phyloP scores from a whole-genome alignment of 2,888 invertebrate genomes.

The Busseola fusca region DNA sequence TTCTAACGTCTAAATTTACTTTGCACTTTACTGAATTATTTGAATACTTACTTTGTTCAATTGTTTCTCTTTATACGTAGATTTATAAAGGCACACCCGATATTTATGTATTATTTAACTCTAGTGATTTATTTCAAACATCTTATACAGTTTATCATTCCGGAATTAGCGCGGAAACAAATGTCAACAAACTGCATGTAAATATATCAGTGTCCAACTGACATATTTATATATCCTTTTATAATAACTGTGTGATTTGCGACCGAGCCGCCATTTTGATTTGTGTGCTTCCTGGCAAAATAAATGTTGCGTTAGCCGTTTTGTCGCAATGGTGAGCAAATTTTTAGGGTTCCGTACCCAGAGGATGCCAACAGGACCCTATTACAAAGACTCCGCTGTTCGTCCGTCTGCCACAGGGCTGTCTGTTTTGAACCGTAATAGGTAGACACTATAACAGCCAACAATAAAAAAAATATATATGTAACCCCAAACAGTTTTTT shows the following conservation, averaged over 20 bases:
- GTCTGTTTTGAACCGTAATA: neutral
- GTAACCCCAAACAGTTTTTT: neutral
- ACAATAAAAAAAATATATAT: neutral
- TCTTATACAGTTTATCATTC: conserved; percentile 33
- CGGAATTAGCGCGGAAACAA: conserved; percentile 45
- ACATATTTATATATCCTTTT: conserved; percentile 57
- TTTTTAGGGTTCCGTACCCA: neutral
- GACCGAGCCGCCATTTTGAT: conserved; percentile 39
- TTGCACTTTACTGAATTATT: neutral
- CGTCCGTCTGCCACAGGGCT: neutral
- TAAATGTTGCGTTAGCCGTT: conserved; percentile 11
- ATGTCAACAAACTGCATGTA: conserved; percentile 35
- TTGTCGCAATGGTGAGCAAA: neutral
- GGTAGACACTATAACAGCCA: neutral
- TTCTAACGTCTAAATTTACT: neutral
- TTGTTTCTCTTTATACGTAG: neutral
- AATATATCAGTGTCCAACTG: conserved; percentile 27
- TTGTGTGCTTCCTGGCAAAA: conserved; percentile 40
- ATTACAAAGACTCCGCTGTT: neutral
- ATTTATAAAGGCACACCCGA: neutral
- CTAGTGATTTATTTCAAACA: conserved; percentile 35
- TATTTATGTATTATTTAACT: conserved; percentile 11
- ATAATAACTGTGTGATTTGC: conserved; percentile 54
- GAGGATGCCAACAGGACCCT: neutral
- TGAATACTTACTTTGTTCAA: neutral